Conservation (phyloP, 2,888 invertebrate species). For the Seladonia tumulorum region DNA sequence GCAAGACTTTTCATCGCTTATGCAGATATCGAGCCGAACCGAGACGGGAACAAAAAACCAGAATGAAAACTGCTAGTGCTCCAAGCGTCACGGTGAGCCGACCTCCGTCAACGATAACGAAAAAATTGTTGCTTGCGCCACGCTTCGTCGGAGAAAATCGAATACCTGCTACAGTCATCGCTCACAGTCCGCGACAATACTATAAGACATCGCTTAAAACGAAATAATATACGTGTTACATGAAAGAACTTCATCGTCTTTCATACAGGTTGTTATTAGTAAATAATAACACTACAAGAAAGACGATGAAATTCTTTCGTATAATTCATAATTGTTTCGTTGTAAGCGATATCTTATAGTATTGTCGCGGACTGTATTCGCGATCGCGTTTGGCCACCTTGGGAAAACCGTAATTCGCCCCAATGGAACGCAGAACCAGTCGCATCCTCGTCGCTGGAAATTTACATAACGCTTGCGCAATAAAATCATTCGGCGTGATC, state of each 20-base stretch:
- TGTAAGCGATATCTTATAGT: no score
- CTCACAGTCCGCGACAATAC: no score
- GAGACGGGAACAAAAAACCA: neutral
- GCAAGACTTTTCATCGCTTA: slow-evolving; percentile 12
- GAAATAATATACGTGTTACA: no score
- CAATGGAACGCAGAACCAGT: neutral
- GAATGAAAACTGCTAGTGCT: neutral
- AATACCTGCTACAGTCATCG: no score
- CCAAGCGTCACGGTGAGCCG: neutral
- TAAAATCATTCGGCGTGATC: neutral
- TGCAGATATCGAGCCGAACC: neutral
- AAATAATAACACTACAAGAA: no score
- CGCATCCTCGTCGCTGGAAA: neutral
- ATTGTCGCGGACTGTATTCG: no score
- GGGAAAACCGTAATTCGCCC: neutral
- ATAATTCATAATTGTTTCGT: no score
- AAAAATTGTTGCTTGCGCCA: neutral
- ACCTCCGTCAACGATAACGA: neutral
- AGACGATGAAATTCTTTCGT: no score
- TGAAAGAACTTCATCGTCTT: no score
- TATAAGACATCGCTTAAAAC: no score
- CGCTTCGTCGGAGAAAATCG: neutral
- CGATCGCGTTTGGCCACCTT: neutral
- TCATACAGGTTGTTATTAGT: no score
- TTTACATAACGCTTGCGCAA: slow-evolving; percentile 51